Percentiles rank a stretch among this genome's conserved stretches.
Evolutionary conservation across 2,113 vertebrate genomes (phyloP).

Genomic region (Passerina amoena): DNA sequence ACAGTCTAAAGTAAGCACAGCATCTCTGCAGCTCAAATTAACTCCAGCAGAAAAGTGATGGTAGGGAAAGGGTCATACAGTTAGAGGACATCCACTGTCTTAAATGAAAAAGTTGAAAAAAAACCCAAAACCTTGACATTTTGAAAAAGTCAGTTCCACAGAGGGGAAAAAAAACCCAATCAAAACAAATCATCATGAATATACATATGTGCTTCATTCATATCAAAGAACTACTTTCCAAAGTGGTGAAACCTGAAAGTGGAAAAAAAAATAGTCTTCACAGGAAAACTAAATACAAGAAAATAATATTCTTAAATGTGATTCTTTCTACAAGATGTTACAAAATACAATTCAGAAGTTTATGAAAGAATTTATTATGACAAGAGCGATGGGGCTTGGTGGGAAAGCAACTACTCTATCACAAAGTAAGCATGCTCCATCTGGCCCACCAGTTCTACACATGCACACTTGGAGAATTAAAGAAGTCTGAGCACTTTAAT

Average conservation of each 20-base stretch:
- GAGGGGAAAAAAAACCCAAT: fast-evolving
- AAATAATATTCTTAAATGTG: not conserved
- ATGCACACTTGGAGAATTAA: not conserved
- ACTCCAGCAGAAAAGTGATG: not conserved
- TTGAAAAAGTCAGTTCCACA: not conserved
- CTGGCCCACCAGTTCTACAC: not conserved
- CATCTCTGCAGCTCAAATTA: not conserved
- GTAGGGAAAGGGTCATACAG: not conserved
- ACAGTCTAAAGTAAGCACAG: not conserved
- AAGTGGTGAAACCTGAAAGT: not conserved
- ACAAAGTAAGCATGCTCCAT: not conserved
- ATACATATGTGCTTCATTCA: fast-evolving
- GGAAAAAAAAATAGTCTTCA: not conserved
- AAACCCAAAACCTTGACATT: not conserved
- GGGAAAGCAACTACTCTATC: not conserved
- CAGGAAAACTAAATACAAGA: not conserved
- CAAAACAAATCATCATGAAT: not conserved
- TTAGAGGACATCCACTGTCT: not conserved
- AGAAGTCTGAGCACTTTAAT: not conserved
- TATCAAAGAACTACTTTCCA: not conserved
- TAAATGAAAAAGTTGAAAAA: not conserved
- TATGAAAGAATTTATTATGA: not conserved
- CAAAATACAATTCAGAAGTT: not conserved
- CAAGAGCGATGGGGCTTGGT: not conserved
- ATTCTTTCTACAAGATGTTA: not conserved